Evolutionary conservation across 2,113 vertebrate genomes (phyloP), one percentile per base, ranked within the genome.

Genomic region (Urocynchramus pylzowi): DNA sequence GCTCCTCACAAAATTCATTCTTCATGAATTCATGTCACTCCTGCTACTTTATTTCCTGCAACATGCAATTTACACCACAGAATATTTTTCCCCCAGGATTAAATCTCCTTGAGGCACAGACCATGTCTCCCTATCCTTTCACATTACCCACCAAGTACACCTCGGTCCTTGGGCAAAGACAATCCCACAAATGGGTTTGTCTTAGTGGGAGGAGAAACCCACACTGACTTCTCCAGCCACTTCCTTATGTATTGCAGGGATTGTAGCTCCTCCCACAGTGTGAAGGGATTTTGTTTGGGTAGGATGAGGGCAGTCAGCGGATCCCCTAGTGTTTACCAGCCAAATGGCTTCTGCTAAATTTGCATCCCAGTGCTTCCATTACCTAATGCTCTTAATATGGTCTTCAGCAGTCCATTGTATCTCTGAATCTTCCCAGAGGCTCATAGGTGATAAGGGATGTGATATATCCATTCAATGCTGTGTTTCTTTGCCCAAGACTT

Each of bases 201-300:
- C 20, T 57, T 31, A 11, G 16, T 86, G 35, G 20, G 24, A 41
- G 50, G 28, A 65, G 35, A 65, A 56, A 23, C 21, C n/a, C 42
- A 35, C 20, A 41, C 30, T 41, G 59, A 56, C 50, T 65, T 49
- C 16, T 24, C 42, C 16, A 67, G 20, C 52, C 20, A 41, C 60
- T 42, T 65, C 26, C 13, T 30, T 67, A 16, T 26, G 21, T 26
- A 20, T 17, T 67, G 31, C 60, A 41, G 30, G 24, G 30, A 14
- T 30, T 0, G 0, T 21, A n/a, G 49, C 20, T 65, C 35, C 7
- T 57, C 26, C 24, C 26, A 21, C 70, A 76, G 44, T 11, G 10
- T 24, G 9, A 26, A 57, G 16, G 16, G 35, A 41, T 76, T 57
- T 57, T 35, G 10, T 31, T 49, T 56, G 50, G 16, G 12, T 27